Evolutionary conservation across 2,113 vertebrate species (phyloP).

Genomic region (Sus scrofa): DNA sequence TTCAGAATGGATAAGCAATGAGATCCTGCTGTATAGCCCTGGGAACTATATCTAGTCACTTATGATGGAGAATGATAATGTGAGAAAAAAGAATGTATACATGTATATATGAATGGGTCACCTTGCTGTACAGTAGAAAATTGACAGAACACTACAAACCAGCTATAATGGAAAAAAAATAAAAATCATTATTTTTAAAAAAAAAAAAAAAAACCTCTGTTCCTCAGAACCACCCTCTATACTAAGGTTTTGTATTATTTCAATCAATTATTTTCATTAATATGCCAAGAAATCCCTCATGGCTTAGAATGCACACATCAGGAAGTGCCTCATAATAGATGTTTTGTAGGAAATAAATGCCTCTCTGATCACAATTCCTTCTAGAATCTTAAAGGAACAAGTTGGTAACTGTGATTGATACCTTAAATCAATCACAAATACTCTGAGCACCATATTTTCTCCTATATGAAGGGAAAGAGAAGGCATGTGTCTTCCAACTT

Average conservation of each 20-base stretch:
- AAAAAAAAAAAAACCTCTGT: neutral
- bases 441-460: neutral
- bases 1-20: too few relatives aligned
- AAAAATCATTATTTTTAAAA: too few relatives aligned
- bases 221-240: neutral
- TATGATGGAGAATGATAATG: too few relatives aligned
- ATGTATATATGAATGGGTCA: too few relatives aligned
- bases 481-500: neutral
- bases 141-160: too few relatives aligned
- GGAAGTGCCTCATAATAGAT: neutral
- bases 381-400: slow-evolving; percentile 47
- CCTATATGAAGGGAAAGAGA: neutral
- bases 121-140: too few relatives aligned
- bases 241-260: slow-evolving; percentile 19
- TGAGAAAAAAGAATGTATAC: too few relatives aligned
- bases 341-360: neutral
- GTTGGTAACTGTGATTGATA: neutral
- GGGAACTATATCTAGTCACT: too few relatives aligned
- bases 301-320: neutral
- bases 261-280: slow-evolving; percentile 54
- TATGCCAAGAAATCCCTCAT: neutral
- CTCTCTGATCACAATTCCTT: neutral
- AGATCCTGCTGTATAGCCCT: too few relatives aligned
- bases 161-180: too few relatives aligned
- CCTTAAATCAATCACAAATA: slow-evolving; percentile 36